Evolutionary conservation across 1,140 invertebrate genomes (phyloP), one percentile per base, ranked within the genome.

Genomic region (Carposina sasakii): DNA sequence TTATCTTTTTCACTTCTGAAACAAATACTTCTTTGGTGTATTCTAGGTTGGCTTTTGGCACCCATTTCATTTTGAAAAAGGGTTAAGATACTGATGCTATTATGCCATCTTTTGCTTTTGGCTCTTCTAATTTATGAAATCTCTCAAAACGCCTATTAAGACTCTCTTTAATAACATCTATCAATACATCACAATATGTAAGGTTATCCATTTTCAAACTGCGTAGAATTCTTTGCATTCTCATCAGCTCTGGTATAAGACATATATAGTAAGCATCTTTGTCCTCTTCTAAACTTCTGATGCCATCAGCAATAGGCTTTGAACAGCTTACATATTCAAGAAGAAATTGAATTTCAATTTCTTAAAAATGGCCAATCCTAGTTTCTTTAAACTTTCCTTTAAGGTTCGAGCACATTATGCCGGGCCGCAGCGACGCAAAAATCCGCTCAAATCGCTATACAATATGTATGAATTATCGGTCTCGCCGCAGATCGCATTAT

Each of bases 61-160:
- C 53, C 51, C 51, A 63, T 24, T 54, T 63, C 31, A 60, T 33
- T 54, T 63, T 54, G 24, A 60, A 57, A 20, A 57, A 48, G 1
- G 55, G 52, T 61, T 61, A 31, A 0, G 54, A 55, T 20, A 63
- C 45, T 57, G 57, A 51, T 19, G 60, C 60, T 49, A 59, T 21
- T 24, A 63, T 56, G 33, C 13, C 37, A 37, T 57, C 46, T 5
- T 62, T 54, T 20, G 48, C 28, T 44, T 10, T 20, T 43, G 48
- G 48, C 2, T 51, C 48, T 37, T 28, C 40, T 28, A 43, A 44
- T n/a, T n/a, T n/a, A 26, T 28, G 5, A 51, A 43, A 37, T 20
- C 21, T 34, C 33, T 51, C 16, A 19, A 51, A 44, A 43, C 41
- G 48, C 16, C 28, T 43, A 13, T 44, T 12, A 36, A 51, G 8